These are phyloP conservation scores for Diaphora mendica DNA, from an alignment of 2,888 invertebrate genomes.

Conservation along the genomic window DNA sequence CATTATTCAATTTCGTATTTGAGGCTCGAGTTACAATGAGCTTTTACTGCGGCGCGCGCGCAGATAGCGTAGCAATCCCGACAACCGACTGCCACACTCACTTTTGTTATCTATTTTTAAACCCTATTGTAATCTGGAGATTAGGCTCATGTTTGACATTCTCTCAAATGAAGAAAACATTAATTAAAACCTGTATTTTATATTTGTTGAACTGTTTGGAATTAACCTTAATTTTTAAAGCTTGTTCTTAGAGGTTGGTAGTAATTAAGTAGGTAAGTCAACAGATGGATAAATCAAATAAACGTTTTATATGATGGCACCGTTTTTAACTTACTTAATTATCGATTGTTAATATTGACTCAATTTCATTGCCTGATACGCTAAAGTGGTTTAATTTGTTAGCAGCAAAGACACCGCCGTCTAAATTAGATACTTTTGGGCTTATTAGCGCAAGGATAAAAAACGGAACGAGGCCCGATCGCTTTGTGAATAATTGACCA, in stretches of 20 bases:
- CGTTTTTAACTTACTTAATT: conserved; percentile 82
- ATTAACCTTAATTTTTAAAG: conserved; percentile 45
- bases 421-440: conserved; percentile 84
- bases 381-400: conserved; percentile 86
- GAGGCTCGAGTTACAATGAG: conserved; percentile 85
- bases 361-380: conserved; percentile 81
- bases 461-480: conserved; percentile 78
- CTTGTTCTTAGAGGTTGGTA: conserved; percentile 38
- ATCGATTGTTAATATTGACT: conserved; percentile 85
- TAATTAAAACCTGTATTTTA: conserved; percentile 47
- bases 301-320: conserved; percentile 68
- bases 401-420: conserved; percentile 83
- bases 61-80: conserved; percentile 76
- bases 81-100: conserved; percentile 57
- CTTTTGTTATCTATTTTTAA: conserved; percentile 73
- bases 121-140: conserved; percentile 69
- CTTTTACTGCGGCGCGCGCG: conserved; percentile 81
- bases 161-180: conserved; percentile 50
- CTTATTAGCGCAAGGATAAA: conserved; percentile 82
- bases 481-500: conserved; percentile 86
- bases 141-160: conserved; percentile 62
- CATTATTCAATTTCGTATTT: conserved; percentile 87
- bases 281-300: conserved; percentile 64
- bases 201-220: conserved; percentile 48
- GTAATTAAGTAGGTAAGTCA: conserved; percentile 56